phyloP scores from a whole-genome alignment of 2,113 vertebrate species.

The Prietella phreatophila region DNA sequence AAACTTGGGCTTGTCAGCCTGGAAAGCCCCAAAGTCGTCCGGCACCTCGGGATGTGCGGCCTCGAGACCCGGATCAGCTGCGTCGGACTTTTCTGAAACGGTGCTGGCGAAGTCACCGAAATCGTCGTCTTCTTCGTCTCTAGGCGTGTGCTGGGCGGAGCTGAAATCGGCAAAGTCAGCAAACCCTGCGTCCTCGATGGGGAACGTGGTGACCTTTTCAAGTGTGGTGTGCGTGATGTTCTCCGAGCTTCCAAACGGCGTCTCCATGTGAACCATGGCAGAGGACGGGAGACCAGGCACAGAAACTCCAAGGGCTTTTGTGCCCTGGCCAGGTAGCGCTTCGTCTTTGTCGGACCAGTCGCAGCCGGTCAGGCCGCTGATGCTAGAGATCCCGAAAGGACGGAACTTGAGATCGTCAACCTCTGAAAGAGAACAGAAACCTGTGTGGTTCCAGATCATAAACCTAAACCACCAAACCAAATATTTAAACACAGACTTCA shows the following conservation, averaged over 20 bases:
- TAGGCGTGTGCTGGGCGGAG: conserved; percentile 26
- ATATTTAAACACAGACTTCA: not conserved
- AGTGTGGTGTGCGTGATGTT: conserved; percentile 78
- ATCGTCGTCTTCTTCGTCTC: conserved; percentile 66
- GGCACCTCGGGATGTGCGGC: conserved; percentile 66
- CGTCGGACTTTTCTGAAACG: conserved; percentile 67
- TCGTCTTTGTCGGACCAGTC: conserved; percentile 92
- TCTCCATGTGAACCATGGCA: conserved; percentile 76
- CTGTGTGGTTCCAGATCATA: not conserved
- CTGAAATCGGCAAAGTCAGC: conserved; percentile 77
- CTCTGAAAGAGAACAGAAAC: conserved; percentile 79
- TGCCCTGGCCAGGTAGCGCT: conserved; percentile 66
- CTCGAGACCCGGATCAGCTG: conserved; percentile 48
- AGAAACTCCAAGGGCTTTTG: conserved; percentile 66
- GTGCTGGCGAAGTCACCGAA: conserved; percentile 83
- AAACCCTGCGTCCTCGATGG: conserved; percentile 73
- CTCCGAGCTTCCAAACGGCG: conserved; percentile 84
- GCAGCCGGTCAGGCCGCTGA: conserved; percentile 79
- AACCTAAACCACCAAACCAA: not conserved
- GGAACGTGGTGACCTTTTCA: conserved; percentile 77
- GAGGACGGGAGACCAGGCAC: conserved; percentile 66
- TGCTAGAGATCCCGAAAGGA: conserved; percentile 80
- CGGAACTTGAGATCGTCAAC: conserved; percentile 89
- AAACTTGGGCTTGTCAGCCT: conserved; percentile 94
- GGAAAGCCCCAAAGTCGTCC: conserved; percentile 91